A percentile compares a stretch with the other conserved stretches of the same genome.
Evolutionary conservation across 2,797 vertebrate genomes (phyloP).

Genomic region (Phyllotis vaccarum): DNA sequence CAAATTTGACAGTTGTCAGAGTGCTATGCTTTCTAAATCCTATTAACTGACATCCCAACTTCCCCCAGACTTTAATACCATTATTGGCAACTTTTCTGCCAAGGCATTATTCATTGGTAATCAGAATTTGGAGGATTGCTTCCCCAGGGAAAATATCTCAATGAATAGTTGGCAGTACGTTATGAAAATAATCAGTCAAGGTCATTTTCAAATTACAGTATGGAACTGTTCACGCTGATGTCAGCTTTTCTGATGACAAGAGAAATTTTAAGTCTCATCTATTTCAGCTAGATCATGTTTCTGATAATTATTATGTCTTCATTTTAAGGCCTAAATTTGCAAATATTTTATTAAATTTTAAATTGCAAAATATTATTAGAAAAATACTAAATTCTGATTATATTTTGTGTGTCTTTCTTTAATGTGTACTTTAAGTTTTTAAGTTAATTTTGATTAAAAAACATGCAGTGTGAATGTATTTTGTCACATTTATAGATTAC

Average conservation of each 20-base stretch:
- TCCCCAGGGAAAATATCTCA: slow-evolving; percentile 49
- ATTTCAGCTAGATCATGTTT: background rate
- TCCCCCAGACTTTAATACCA: slow-evolving; percentile 57
- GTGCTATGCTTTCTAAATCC: slow-evolving; percentile 52
- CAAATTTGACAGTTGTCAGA: slow-evolving; percentile 65
- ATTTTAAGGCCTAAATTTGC: background rate
- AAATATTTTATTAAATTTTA: background rate
- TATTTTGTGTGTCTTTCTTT: background rate
- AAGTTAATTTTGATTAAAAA: background rate
- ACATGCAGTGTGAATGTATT: background rate
- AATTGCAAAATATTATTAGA: background rate
- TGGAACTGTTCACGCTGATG: background rate
- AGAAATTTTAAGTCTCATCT: background rate
- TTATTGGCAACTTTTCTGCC: slow-evolving; percentile 61
- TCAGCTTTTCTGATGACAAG: slow-evolving; percentile 20
- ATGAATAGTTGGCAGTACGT: slow-evolving; percentile 37
- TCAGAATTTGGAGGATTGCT: slow-evolving; percentile 57
- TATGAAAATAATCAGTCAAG: slow-evolving; percentile 60
- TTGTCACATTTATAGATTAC: background rate
- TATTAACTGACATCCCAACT: slow-evolving; percentile 71
- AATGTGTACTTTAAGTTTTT: background rate
- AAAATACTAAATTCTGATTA: background rate
- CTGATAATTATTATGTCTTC: background rate
- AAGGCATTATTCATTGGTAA: slow-evolving; percentile 63
- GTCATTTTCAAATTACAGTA: slow-evolving; percentile 62